Evolutionary conservation across 2,113 vertebrate genomes (phyloP), one percentile per base, ranked within the genome.

Genomic region (Periophthalmus modestus): DNA sequence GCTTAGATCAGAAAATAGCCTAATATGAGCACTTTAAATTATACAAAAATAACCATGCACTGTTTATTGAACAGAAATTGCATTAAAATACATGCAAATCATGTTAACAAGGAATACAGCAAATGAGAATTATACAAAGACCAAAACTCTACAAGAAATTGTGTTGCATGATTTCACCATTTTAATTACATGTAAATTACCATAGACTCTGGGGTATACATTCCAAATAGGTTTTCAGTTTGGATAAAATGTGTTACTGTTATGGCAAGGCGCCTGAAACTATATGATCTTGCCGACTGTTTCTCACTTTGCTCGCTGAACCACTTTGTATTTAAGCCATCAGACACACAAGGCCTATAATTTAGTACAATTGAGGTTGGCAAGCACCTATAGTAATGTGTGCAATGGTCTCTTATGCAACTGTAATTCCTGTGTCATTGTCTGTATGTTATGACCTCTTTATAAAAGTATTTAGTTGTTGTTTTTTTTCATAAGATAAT

Each of bases 101-200:
- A 52, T 52, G 50, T 52, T 52, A 52, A 2, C 16, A 52, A 52
- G 15, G 50, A 16, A 18, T 19, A 52, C 16, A 15, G 15, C 3
- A 52, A 18, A 19, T 52, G 18, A 5, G 3, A 18, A 18, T 52
- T 1, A 52, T 19, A 6, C 15, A 52, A n/a, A 55, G 19, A 10
- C 18, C 19, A 52, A 52, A 52, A 0, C 52, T 21, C 19, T 55
- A 11, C 18, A n/a, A 55, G 7, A 55, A 43, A 43, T 43, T 43
- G 39, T 9, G 10, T 55, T 55, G 52, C 52, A 9, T 21, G 52
- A 55, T 55, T n/a, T 55, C 52, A 21, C 52, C 7, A 55, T 55
- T 55, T 55, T 55, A 55, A 55, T 55, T n/a, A 55, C 52, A 55
- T 55, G 52, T 55, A 55, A 55, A 55, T 55, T 55, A 55, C 52